Percentiles rank a stretch among this genome's conserved stretches.
phyloP scores from a whole-genome alignment of 2,797 vertebrate species.

The Mycteria americana region DNA sequence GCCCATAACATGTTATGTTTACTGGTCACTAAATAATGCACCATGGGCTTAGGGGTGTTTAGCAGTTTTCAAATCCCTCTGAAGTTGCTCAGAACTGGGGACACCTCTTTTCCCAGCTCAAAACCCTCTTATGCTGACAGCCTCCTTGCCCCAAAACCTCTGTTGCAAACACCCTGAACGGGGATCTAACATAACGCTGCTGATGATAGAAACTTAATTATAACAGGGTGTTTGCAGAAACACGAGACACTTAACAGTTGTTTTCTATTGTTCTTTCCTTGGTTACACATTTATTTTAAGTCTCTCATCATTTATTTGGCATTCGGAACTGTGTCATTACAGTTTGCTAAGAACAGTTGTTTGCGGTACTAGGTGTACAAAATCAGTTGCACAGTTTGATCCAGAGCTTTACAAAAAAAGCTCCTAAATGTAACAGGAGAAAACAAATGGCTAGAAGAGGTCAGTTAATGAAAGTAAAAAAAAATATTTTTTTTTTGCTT shows the following conservation, averaged over 20 bases:
- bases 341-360: neutral
- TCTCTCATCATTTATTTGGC: neutral
- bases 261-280: constrained; percentile 8
- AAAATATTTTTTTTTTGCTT: neutral
- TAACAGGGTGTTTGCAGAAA: neutral
- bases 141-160: neutral
- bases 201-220: neutral
- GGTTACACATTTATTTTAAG: neutral
- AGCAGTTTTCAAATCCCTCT: neutral
- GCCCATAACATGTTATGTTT: neutral
- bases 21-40: neutral
- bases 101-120: neutral
- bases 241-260: neutral
- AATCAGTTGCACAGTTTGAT: neutral
- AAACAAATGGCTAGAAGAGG: neutral
- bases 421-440: neutral
- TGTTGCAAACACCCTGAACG: neutral
- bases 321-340: neutral
- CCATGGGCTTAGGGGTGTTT: neutral
- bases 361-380: neutral
- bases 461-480: neutral
- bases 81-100: neutral
- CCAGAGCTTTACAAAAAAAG: neutral
- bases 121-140: neutral
- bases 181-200: accelerated